These are phyloP conservation scores for Triplophysa dalaica DNA, from an alignment of 2,113 vertebrate species.

Conservation along the genomic window DNA sequence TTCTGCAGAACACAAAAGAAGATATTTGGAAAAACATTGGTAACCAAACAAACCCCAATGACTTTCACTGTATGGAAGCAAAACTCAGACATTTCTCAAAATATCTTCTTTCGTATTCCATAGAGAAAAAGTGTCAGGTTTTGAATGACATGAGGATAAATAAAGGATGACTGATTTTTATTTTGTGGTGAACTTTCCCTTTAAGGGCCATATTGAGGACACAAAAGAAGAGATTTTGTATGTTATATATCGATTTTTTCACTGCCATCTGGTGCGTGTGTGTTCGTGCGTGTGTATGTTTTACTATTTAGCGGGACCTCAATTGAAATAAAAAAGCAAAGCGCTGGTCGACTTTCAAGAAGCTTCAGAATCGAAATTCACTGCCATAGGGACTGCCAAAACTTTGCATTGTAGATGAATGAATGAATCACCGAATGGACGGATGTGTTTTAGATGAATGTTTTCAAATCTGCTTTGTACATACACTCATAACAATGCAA, in stretches of 20 bases:
- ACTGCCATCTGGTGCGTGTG: not conserved
- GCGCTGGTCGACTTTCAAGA: not conserved
- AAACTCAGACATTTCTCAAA: too few species aligned
- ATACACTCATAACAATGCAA: not conserved
- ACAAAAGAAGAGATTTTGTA: slow-evolving; percentile 4
- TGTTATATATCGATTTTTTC: not conserved
- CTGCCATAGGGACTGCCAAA: slow-evolving; percentile 13
- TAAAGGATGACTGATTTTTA: too few species aligned
- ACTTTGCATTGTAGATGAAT: slow-evolving; percentile 21
- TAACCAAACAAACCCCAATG: not conserved
- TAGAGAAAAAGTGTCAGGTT: too few species aligned
- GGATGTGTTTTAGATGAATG: not conserved
- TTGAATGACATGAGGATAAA: too few species aligned
- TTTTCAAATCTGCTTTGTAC: not conserved
- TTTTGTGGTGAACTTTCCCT: not conserved
- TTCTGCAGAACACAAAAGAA: too few species aligned
- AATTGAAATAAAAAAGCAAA: not conserved
- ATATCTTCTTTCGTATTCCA: too few species aligned
- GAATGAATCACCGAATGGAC: not conserved
- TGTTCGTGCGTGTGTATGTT: not conserved
- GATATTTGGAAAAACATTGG: not conserved
- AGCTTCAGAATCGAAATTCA: not conserved
- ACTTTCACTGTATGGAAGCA: too few species aligned
- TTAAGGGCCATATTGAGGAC: not conserved
- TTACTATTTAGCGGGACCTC: not conserved